Evolutionary conservation across 2,888 invertebrate genomes (phyloP).

Genomic region (Chaetogeoica ovagalla): DNA sequence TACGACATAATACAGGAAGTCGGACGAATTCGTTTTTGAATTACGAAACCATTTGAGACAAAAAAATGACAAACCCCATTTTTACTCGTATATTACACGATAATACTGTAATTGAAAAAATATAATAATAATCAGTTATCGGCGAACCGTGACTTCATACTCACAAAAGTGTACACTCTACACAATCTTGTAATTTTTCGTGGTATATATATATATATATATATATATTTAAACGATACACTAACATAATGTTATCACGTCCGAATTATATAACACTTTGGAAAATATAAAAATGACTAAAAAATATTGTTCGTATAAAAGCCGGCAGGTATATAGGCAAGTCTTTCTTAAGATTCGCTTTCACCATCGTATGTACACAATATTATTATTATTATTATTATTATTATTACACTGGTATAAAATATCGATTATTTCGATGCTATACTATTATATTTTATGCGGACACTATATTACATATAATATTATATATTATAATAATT

Average conservation of each 20-base stretch:
- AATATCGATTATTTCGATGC: conserved; percentile 38
- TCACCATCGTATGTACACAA: neutral
- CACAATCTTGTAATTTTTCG: too few relatives aligned
- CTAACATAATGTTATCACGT: neutral
- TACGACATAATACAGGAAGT: conserved; percentile 13
- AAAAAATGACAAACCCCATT: too few relatives aligned
- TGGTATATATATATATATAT: too few relatives aligned
- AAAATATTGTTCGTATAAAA: neutral
- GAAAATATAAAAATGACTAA: conserved; percentile 40
- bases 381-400: conserved; percentile 7
- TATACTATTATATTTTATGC: conserved; percentile 31
- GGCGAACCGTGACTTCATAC: too few relatives aligned
- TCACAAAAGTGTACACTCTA: too few relatives aligned
- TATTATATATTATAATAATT: neutral
- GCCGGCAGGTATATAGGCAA: too few relatives aligned
- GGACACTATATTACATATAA: conserved; percentile 24
- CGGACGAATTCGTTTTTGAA: neutral
- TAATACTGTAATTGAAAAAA: too few relatives aligned
- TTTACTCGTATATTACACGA: too few relatives aligned
- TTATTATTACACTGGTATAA: neutral
- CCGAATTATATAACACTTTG: conserved; percentile 30
- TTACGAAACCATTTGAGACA: neutral
- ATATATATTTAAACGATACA: neutral
- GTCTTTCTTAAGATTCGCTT: conserved; percentile 42
- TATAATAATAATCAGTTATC: too few relatives aligned